Conservation (phyloP, 2,888 invertebrate species). For the Eupeodes latifasciatus region DNA sequence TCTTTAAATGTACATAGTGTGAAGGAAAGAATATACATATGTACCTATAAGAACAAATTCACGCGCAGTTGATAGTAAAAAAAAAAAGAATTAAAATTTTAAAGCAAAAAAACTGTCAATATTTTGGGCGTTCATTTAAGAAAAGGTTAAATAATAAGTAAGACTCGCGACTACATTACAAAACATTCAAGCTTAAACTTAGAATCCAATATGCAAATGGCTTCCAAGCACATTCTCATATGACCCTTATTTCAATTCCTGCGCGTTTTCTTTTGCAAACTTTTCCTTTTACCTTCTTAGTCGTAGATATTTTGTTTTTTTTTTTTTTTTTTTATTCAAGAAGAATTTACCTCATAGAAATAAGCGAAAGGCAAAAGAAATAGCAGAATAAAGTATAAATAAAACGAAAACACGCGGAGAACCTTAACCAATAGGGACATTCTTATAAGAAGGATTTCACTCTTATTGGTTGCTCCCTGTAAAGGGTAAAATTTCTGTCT, state of each 20-base stretch:
- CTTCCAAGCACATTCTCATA: conserved; percentile 6
- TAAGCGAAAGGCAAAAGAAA: conserved; percentile 16
- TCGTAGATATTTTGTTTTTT: neutral
- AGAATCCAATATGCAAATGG: neutral
- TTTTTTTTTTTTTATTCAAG: neutral
- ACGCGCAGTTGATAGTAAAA: conserved; percentile 26
- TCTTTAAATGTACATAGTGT: neutral
- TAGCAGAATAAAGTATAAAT: conserved; percentile 52
- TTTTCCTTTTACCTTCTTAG: conserved; percentile 31
- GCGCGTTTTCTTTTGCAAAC: conserved; percentile 62
- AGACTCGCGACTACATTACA: conserved; percentile 43
- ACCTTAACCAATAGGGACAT: conserved; percentile 74
- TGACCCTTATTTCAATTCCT: conserved; percentile 44
- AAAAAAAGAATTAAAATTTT: neutral
- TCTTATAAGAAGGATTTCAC: conserved; percentile 71
- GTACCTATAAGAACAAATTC: conserved; percentile 14
- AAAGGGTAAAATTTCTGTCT: conserved; percentile 61
- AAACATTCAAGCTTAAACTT: conserved; percentile 10
- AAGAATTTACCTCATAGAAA: conserved; percentile 24
- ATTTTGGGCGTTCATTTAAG: conserved; percentile 61
- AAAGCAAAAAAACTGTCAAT: conserved; percentile 46
- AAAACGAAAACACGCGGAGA: conserved; percentile 72
- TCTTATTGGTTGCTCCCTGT: conserved; percentile 69
- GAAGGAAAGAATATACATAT: conserved; percentile 9
- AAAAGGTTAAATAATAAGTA: neutral